Evolutionary conservation across 2,113 vertebrate genomes (phyloP).

Genomic region (Dendropsophus ebraccatus): DNA sequence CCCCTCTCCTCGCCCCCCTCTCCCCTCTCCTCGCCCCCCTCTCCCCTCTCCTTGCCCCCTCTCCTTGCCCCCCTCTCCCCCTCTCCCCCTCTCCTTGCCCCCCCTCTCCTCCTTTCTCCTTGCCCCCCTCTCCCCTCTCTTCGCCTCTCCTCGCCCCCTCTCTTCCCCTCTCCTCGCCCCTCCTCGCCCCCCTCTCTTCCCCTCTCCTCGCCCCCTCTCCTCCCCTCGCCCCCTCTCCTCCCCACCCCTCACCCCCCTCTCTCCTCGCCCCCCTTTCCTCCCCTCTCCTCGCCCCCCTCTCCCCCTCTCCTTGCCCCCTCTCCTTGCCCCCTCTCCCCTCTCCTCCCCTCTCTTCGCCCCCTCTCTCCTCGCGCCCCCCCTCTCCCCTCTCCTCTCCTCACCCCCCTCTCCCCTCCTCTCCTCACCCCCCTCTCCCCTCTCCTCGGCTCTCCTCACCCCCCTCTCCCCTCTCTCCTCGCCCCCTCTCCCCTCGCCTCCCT

Average conservation of each 20-base stretch:
- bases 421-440: background rate
- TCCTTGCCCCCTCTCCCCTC: background rate
- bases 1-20: too few species aligned
- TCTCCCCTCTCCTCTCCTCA: too few species aligned
- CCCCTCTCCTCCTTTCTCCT: too few species aligned
- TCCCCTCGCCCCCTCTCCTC: background rate
- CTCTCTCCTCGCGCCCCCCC: slow-evolving; percentile 18
- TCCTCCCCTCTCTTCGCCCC: too few species aligned
- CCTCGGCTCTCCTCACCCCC: background rate
- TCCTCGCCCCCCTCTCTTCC: too few species aligned
- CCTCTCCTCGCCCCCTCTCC: background rate
- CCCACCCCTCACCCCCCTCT: background rate
- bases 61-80: background rate
- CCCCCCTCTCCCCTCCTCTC: background rate
- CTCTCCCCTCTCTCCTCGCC: background rate
- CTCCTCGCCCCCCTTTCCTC: background rate
- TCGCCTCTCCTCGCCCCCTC: background rate
- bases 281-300: too few species aligned
- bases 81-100: background rate
- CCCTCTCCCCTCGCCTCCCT: slow-evolving; percentile 27
- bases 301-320: too few species aligned
- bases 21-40: background rate
- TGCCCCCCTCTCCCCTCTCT: background rate
- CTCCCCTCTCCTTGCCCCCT: background rate
- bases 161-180: background rate